Base-by-base conservation (phyloP, 2,113 vertebrate species). In the Daubentonia madagascariensis region DNA sequence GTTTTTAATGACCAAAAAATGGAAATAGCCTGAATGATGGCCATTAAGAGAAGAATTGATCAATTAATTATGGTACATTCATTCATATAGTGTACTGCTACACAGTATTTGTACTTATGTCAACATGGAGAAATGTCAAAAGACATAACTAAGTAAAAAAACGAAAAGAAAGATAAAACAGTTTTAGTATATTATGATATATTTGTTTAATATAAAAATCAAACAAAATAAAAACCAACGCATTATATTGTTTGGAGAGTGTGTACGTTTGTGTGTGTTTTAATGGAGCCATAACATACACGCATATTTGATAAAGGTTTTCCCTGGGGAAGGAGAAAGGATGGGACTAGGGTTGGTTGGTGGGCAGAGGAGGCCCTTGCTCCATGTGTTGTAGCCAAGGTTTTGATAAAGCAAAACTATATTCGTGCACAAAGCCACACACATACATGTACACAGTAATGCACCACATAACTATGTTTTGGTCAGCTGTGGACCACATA, bases 351-450 rank as follows among this genome's bases (percentile, higher is more conserved):
- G 18, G 6, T 57, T 57, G n/a, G n/a, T 20, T 57, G 37, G 22
- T 37, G 12, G 28, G 25, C 20, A 48, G 14, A 57, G 18, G 10
- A 45, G 23, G 59, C n/a, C 52, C 32, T 48, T 5, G 10, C n/a
- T 72, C 30, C 43, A 7, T 17, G 9, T 23, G 17, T 37, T 23
- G 1, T 23, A 93, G 14, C 45, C n/a, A 63, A 61, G 28, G 16
- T 72, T 86, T 59, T 67, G 50, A 30, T 9, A 90, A 76, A 78
- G 32, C 10, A 59, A 61, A 75, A 28, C 12, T 52, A 22, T 32
- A 16, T 45, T 11, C 4, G 63, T 14, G 16, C 28, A 9, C 43
- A n/a, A 1, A 0, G 11, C 12, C 22, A 17, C 17, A 1, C 16
- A 11, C 43, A 43, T 25, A 23, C 10, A 32, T 10, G 2, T 25